Evolutionary conservation across 1,140 invertebrate genomes (phyloP).

Genomic region (Ceratosolen solmsi): DNA sequence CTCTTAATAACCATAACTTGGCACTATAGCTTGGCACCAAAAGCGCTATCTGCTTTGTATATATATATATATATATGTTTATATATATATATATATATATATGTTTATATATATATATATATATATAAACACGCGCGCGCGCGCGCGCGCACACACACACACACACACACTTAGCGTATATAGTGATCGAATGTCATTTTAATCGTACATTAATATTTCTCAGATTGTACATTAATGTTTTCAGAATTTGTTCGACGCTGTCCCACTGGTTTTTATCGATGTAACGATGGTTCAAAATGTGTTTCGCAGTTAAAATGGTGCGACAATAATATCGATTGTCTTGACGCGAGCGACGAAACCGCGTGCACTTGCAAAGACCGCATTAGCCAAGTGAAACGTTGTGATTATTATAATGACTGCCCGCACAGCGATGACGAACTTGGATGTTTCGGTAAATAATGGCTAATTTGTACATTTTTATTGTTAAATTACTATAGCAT

Average conservation of each 20-base stretch:
- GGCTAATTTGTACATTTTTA: not conserved
- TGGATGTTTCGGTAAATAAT: constrained; percentile 79
- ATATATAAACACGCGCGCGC: no score
- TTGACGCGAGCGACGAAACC: constrained; percentile 86
- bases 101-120: no score
- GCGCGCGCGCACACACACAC: no score
- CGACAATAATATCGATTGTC: constrained; percentile 83
- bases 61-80: no score
- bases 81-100: no score
- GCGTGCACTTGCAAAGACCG: constrained; percentile 82
- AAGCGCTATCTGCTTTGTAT: no score
- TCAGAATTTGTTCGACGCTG: not conserved
- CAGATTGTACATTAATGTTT: no score
- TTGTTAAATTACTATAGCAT: not conserved
- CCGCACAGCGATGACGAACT: constrained; percentile 82
- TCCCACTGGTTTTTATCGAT: constrained; percentile 9
- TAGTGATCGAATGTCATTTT: no score
- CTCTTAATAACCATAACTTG: no score
- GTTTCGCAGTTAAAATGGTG: constrained; percentile 79
- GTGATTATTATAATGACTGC: constrained; percentile 88
- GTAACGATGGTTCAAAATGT: constrained; percentile 72
- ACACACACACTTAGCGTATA: no score
- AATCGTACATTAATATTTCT: no score
- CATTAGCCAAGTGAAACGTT: constrained; percentile 78
- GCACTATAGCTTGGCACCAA: no score